Conservation (phyloP, 2,797 vertebrate species). For the Chelidonichthys spinosus region DNA sequence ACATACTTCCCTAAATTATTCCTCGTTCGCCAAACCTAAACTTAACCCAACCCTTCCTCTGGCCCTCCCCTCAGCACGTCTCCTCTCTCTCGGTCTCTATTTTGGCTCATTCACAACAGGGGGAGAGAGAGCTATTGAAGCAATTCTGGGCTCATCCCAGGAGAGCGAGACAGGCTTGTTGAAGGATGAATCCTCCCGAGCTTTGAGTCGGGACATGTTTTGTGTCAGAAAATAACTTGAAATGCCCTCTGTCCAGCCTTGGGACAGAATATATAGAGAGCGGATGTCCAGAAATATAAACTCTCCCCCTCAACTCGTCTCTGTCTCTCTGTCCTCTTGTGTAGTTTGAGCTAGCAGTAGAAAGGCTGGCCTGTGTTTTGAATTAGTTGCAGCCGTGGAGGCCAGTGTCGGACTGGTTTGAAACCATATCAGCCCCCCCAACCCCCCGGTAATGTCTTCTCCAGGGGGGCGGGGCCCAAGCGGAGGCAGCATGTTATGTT, state of each 20-base stretch:
- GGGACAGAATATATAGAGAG: constrained; percentile 57
- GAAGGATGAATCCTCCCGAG: constrained; percentile 82
- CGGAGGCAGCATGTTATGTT: constrained; percentile 79
- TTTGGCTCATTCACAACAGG: constrained; percentile 70
- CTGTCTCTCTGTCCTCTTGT: constrained; percentile 44
- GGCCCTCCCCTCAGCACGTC: constrained; percentile 54
- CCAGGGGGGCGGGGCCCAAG: constrained; percentile 68
- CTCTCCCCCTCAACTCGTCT: constrained; percentile 51
- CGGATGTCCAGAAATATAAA: constrained; percentile 74
- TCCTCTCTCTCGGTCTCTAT: constrained; percentile 67
- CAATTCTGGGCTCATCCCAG: constrained; percentile 71
- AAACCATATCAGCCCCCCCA: constrained; percentile 53
- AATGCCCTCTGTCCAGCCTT: constrained; percentile 72
- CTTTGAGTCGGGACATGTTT: constrained; percentile 73
- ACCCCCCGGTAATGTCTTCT: constrained; percentile 73
- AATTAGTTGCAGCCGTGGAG: constrained; percentile 77
- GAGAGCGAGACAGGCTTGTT: constrained; percentile 55
- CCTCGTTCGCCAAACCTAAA: constrained; percentile 80
- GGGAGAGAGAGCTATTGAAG: constrained; percentile 61
- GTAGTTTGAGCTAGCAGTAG: constrained; percentile 50
- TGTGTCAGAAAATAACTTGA: constrained; percentile 77
- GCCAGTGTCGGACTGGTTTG: constrained; percentile 65
- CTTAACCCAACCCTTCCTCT: constrained; percentile 77
- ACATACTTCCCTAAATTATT: constrained; percentile 80
- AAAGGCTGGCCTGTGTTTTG: constrained; percentile 78